Base-by-base conservation (phyloP, 2,888 invertebrate species). In the Synanthedon tipuliformis region DNA sequence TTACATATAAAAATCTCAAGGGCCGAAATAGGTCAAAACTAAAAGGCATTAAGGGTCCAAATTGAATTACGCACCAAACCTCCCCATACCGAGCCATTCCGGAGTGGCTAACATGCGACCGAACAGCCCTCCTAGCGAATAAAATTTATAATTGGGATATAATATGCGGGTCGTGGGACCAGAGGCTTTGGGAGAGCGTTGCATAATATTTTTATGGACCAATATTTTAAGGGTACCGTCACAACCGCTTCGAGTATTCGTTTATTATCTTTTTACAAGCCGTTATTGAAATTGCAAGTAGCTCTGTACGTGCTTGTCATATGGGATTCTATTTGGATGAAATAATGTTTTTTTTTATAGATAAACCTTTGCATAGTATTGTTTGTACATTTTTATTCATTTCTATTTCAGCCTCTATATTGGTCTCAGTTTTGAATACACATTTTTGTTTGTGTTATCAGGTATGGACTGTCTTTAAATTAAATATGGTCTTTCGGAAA, bases 41-140 rank as follows among this genome's bases (percentile, higher is more conserved):
- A 78, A 80, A 77, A 75, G 73, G 73, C 73, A 76, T 78, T 78
- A 74, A 72, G 73, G 70, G 67, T 71, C 71, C 61, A 76, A 81
- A 82, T 82, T 81, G 78, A 81, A 81, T 81, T 75, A 78, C 69
- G 72, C 56, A 61, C 62, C 66, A 72, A 68, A 75, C 75, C 74
- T 74, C 73, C 75, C 78, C 70, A 74, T 71, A 71, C 78, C 80
- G 79, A 81, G 81, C 79, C 78, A 81, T 82, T 81, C 81, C 76
- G 69, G 71, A 78, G 71, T 78, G 73, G 75, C 69, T 75, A 76
- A 75, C 76, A 77, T 78, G 79, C 70, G 75, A 73, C 66, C 70
- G 69, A 65, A 64, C 63, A 60, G 66, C 64, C 68, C 40, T 49
- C 66, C 69, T 65, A 61, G 64, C 70, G 70, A 75, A 75, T 74